Conservation (phyloP, 2,888 invertebrate genomes). For the Ophion slaviceki region DNA sequence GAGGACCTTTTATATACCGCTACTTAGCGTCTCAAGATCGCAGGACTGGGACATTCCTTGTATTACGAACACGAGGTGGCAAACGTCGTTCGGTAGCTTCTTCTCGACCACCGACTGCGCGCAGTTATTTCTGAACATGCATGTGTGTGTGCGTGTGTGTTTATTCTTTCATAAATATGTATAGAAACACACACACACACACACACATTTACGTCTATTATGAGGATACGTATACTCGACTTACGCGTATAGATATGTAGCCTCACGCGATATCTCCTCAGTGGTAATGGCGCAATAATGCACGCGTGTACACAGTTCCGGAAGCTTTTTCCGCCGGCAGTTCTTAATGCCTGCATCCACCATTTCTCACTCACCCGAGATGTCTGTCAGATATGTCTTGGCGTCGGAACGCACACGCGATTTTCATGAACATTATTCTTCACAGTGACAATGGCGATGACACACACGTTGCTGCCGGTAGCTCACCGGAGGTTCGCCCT, state of each 20-base stretch:
- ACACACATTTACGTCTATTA: background rate
- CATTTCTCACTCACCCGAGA: slow-evolving; percentile 30
- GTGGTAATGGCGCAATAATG: slow-evolving; percentile 18
- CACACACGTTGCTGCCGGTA: background rate
- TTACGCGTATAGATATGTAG: background rate
- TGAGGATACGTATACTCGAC: background rate
- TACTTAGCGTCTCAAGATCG: slow-evolving; percentile 34
- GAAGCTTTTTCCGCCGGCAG: slow-evolving; percentile 14
- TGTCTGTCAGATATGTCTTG: slow-evolving; percentile 10
- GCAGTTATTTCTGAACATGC: slow-evolving; percentile 25
- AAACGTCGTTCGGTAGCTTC: slow-evolving; percentile 37
- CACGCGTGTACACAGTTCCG: slow-evolving; percentile 2
- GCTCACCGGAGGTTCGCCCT: slow-evolving; percentile 9
- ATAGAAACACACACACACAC: slow-evolving; percentile 15
- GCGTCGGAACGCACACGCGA: slow-evolving; percentile 19
- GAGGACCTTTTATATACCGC: slow-evolving; percentile 12
- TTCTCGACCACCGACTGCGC: slow-evolving; percentile 46
- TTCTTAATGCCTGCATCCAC: slow-evolving; percentile 15
- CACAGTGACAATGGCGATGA: slow-evolving; percentile 28
- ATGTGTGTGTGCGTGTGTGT: background rate
- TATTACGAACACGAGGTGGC: slow-evolving; percentile 30
- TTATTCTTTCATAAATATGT: background rate
- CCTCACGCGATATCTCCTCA: slow-evolving; percentile 10
- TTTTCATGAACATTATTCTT: slow-evolving; percentile 32
- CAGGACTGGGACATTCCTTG: slow-evolving; percentile 37